phyloP scores from a whole-genome alignment of 2,888 invertebrate species.

The Drosophila koepferae region DNA sequence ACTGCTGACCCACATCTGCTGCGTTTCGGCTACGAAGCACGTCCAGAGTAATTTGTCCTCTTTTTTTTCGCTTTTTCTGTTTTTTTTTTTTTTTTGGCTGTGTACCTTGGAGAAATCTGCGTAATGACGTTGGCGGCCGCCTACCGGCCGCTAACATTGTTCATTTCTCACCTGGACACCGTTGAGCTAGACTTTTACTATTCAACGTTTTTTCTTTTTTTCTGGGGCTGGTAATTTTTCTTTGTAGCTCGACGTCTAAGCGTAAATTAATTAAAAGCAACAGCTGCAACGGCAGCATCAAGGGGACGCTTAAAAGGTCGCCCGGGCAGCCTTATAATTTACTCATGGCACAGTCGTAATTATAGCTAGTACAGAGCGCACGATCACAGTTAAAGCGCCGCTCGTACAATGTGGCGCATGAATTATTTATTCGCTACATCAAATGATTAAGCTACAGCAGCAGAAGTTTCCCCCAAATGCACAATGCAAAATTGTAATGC shows the following conservation, averaged over 20 bases:
- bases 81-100: slow-evolving; percentile 5
- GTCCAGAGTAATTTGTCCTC: slow-evolving; percentile 35
- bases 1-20: slow-evolving; percentile 21
- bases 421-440: slow-evolving; percentile 48
- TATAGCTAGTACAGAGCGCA: slow-evolving; percentile 28
- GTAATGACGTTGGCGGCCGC: slow-evolving; percentile 44
- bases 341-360: slow-evolving; percentile 50
- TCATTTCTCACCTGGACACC: slow-evolving; percentile 45
- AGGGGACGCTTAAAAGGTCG: slow-evolving; percentile 31
- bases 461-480: slow-evolving; percentile 27
- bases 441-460: slow-evolving; percentile 26
- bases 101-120: slow-evolving; percentile 69
- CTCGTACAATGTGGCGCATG: slow-evolving; percentile 43
- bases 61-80: not conserved
- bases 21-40: slow-evolving; percentile 4
- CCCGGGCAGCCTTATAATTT: slow-evolving; percentile 55
- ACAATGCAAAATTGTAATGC: slow-evolving; percentile 20
- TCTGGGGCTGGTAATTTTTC: slow-evolving; percentile 49
- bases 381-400: slow-evolving; percentile 13
- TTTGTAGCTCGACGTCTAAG: slow-evolving; percentile 44
- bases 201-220: slow-evolving; percentile 2
- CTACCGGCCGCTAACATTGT: slow-evolving; percentile 38
- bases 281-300: slow-evolving; percentile 39
- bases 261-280: slow-evolving; percentile 71
- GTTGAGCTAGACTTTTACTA: slow-evolving; percentile 19